phyloP scores from a whole-genome alignment of 2,113 vertebrate genomes.

The Microcebus griseorufus region DNA sequence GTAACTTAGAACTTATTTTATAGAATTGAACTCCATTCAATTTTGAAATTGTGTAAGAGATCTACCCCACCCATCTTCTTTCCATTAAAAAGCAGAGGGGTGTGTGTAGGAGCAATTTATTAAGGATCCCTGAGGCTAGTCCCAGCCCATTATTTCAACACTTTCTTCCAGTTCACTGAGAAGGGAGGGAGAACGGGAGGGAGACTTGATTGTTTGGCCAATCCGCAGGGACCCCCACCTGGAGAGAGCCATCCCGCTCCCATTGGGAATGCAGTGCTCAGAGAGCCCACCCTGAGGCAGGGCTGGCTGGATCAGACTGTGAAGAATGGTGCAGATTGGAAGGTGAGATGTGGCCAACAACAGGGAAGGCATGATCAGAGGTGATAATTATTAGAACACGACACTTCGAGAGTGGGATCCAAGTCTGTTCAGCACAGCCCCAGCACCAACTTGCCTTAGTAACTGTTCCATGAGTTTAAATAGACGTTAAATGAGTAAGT shows the following conservation, averaged over 20 bases:
- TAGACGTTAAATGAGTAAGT: neutral
- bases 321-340: neutral
- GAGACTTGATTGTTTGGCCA: conserved; percentile 27
- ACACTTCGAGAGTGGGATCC: neutral
- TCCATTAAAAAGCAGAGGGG: conserved; percentile 29
- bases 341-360: conserved; percentile 21
- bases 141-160: neutral
- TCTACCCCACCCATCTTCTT: neutral
- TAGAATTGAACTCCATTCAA: conserved; percentile 42
- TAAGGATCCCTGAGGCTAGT: conserved; percentile 21
- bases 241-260: neutral
- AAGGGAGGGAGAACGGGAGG: conserved; percentile 17
- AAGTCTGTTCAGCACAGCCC: neutral
- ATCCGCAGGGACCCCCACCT: neutral
- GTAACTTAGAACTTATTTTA: conserved; percentile 48
- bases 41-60: conserved; percentile 34
- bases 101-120: conserved; percentile 34
- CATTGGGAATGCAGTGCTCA: neutral
- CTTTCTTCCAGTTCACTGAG: conserved; percentile 51
- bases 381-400: neutral
- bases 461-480: neutral
- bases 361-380: neutral
- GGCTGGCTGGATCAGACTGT: neutral
- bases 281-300: neutral
- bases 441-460: neutral